Evolutionary conservation across 2,797 vertebrate species (phyloP).

Genomic region (Semotilus atromaculatus): DNA sequence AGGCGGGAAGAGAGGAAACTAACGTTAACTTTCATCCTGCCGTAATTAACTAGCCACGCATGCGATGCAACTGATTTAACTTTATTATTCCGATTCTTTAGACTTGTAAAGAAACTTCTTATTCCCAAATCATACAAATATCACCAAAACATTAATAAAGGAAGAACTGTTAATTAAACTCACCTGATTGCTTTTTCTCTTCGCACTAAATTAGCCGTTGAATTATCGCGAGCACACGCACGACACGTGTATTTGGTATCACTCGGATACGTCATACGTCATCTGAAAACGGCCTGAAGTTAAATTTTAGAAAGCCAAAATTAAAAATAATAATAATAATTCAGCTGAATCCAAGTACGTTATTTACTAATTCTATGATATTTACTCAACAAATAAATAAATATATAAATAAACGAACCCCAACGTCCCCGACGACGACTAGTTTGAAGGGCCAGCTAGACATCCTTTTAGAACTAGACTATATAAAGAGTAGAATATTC

Average conservation of each 20-base stretch:
- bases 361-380: no score
- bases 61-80: background rate
- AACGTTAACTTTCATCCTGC: background rate
- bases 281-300: conserved; percentile 7
- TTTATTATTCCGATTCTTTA: background rate
- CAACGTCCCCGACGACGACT: background rate
- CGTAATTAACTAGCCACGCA: background rate
- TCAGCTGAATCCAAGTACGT: background rate
- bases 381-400: background rate
- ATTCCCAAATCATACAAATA: background rate
- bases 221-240: background rate
- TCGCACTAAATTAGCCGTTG: background rate
- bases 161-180: background rate
- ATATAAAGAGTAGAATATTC: background rate
- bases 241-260: background rate
- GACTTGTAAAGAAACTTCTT: background rate
- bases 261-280: conserved; percentile 19
- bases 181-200: conserved; percentile 6
- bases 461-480: background rate
- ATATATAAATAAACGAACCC: background rate
- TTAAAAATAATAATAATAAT: background rate
- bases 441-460: background rate
- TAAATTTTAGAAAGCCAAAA: conserved; percentile 20
- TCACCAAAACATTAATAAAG: background rate
- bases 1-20: background rate